These are phyloP conservation scores for Patella depressa DNA, from an alignment of 2,888 invertebrate genomes.

Conservation along the genomic window DNA sequence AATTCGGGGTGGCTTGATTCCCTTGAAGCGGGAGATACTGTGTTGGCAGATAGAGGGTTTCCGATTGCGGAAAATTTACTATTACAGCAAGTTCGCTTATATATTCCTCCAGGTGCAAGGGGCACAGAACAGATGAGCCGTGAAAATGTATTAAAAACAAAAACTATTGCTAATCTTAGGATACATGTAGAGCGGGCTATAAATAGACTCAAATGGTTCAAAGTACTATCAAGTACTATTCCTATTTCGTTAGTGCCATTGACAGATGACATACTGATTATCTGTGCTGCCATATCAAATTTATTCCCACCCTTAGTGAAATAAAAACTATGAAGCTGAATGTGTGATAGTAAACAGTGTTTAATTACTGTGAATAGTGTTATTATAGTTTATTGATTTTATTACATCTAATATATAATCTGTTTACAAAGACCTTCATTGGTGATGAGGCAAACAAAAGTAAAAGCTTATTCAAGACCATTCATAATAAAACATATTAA, in stretches of 20 bases:
- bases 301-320: conserved; percentile 32
- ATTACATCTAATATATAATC: no score
- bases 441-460: no score
- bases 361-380: no score
- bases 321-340: background rate
- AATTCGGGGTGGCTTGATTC: conserved; percentile 28
- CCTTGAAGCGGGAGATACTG: conserved; percentile 28
- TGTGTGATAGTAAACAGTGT: no score
- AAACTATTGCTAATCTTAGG: conserved; percentile 34
- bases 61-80: conserved; percentile 30
- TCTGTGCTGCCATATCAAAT: conserved; percentile 39
- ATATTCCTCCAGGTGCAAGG: background rate
- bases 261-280: conserved; percentile 37
- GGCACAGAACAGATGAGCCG: conserved; percentile 14
- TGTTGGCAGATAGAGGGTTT: conserved; percentile 39
- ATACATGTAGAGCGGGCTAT: conserved; percentile 43
- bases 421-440: no score
- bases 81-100: background rate
- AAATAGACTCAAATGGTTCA: conserved; percentile 35
- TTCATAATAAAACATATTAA: no score
- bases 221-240: conserved; percentile 29
- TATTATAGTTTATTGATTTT: no score
- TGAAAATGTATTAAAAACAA: conserved; percentile 27
- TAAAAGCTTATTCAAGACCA: no score
- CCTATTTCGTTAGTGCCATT: conserved; percentile 35